phyloP scores from a whole-genome alignment of 2,113 vertebrate genomes.

The Macquaria australasica region DNA sequence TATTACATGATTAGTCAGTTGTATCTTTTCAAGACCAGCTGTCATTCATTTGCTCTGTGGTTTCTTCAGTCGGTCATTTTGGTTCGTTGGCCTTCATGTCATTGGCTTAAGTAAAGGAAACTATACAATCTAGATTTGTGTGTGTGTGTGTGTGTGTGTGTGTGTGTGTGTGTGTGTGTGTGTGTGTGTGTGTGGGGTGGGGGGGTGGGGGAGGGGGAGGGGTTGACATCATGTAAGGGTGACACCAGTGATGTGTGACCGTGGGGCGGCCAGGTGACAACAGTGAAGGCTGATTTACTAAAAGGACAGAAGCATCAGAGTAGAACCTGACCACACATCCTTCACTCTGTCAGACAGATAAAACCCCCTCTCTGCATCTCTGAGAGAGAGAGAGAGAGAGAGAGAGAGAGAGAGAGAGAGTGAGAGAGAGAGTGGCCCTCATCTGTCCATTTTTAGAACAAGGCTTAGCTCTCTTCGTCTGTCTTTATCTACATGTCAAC shows the following conservation, averaged over 20 bases:
- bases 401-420: constrained; percentile 5
- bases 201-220: background rate
- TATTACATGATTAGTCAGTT: constrained; percentile 11
- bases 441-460: constrained; percentile 60
- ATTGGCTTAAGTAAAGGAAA: constrained; percentile 55
- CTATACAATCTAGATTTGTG: constrained; percentile 13
- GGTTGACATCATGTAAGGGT: constrained; percentile 70
- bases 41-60: constrained; percentile 3
- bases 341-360: constrained; percentile 98
- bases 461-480: constrained; percentile 50
- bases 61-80: constrained; percentile 13
- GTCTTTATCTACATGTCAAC: constrained; percentile 61
- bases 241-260: constrained; percentile 90
- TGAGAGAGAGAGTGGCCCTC: constrained; percentile 25
- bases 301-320: constrained; percentile 99
- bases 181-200: constrained; percentile 14
- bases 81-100: constrained; percentile 35
- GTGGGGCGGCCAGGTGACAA: constrained; percentile 94
- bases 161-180: constrained; percentile 26
- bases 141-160: constrained; percentile 30
- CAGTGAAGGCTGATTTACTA: constrained; percentile 97
- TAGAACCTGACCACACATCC: constrained; percentile 97
- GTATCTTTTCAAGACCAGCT: background rate
- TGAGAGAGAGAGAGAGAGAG: constrained; percentile 84
- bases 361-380: constrained; percentile 94